phyloP scores from a whole-genome alignment of 53 echinoderm and acorn worm genomes.

The Apostichopus leukothele region DNA sequence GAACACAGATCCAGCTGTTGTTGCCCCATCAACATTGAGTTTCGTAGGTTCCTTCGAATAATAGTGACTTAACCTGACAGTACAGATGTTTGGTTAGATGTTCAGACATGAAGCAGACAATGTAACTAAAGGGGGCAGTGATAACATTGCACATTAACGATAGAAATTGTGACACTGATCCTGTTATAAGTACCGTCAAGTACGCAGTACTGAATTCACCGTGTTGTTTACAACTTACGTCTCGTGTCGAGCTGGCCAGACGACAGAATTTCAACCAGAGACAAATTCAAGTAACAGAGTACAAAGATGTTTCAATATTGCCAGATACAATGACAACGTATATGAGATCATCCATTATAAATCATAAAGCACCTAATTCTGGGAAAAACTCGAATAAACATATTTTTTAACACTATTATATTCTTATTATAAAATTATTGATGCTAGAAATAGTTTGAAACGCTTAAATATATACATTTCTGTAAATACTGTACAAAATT shows the following conservation, averaged over 20 bases:
- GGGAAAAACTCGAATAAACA: neutral
- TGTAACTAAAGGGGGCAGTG: neutral
- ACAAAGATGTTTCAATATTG: conserved; percentile 31
- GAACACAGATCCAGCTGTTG: neutral
- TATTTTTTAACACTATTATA: neutral
- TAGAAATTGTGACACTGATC: neutral
- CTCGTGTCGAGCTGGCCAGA: neutral
- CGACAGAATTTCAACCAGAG: neutral
- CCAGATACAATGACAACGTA: neutral
- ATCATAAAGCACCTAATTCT: neutral
- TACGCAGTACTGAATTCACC: neutral
- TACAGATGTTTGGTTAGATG: neutral
- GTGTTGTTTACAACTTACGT: neutral
- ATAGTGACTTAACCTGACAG: neutral
- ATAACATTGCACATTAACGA: neutral
- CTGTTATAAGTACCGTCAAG: too few species aligned
- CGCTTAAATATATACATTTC: neutral
- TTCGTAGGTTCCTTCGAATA: neutral
- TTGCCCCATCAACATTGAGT: neutral
- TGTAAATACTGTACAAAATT: neutral
- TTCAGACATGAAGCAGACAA: neutral
- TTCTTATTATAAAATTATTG: neutral
- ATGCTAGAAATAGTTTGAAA: neutral
- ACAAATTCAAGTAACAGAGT: conserved; percentile 23
- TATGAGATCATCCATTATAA: neutral